These are phyloP conservation scores for Himalopsyche tibetana DNA, from an alignment of 2,888 invertebrate species.

Conservation along the genomic window DNA sequence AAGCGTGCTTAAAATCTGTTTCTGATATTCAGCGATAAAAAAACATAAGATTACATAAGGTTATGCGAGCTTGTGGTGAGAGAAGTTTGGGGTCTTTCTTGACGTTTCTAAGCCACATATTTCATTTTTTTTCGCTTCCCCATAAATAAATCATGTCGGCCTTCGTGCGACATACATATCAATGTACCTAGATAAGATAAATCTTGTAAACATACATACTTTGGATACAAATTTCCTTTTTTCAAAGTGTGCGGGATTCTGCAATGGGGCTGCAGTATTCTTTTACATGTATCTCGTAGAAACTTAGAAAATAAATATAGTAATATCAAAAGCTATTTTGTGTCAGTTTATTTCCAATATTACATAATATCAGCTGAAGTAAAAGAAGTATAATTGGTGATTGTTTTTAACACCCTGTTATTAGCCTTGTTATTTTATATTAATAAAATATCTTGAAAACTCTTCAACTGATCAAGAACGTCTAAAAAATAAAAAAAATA, in stretches of 20 bases:
- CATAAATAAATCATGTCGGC: conserved; percentile 19
- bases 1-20: background rate
- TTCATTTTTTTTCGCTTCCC: conserved; percentile 18
- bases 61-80: background rate
- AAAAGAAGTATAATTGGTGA: no score
- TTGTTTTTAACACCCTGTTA: no score
- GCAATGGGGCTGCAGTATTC: background rate
- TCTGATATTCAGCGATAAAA: background rate
- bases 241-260: background rate
- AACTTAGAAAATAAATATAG: background rate
- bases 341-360: no score
- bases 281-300: background rate
- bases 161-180: background rate
- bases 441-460: no score
- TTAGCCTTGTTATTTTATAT: no score
- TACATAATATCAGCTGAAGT: no score
- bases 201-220: background rate
- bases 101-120: conserved; percentile 26
- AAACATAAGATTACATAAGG: background rate
- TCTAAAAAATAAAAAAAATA: no score
- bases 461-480: no score
- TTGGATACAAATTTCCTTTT: background rate
- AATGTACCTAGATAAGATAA: background rate
- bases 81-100: background rate
- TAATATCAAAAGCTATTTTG: no score